Conservation (phyloP, 1,140 invertebrate genomes). For the Solen grandis region DNA sequence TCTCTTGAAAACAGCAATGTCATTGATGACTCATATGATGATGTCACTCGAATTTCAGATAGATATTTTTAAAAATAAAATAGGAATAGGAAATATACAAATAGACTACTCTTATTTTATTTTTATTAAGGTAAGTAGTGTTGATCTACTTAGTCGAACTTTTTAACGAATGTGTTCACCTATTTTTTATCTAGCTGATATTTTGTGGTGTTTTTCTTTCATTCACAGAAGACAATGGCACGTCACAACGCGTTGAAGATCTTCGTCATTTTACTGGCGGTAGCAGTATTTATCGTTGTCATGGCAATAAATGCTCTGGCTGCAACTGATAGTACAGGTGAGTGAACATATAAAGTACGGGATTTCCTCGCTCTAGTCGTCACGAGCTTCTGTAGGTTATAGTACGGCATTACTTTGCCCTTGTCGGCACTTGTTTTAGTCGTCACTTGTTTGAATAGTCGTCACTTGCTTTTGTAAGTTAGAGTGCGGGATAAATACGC, state of each 20-base stretch:
- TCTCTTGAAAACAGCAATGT: too few species aligned
- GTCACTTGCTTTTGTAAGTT: background rate
- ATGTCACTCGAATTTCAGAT: too few species aligned
- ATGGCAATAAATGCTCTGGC: slow-evolving; percentile 54
- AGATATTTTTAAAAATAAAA: too few species aligned
- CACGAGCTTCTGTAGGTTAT: background rate
- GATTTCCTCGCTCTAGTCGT: background rate
- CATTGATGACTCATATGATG: too few species aligned
- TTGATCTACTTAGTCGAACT: too few species aligned
- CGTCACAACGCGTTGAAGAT: slow-evolving; percentile 22
- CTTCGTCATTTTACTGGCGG: slow-evolving; percentile 22
- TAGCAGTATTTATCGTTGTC: slow-evolving; percentile 53
- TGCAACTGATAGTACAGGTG: slow-evolving; percentile 23
- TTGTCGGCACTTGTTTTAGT: background rate
- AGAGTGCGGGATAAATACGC: background rate
- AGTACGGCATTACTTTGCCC: background rate
- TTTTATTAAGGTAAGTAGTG: too few species aligned
- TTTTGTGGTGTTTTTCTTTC: background rate
- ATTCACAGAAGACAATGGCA: slow-evolving; percentile 42
- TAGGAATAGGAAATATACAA: too few species aligned
- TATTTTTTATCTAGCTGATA: too few species aligned
- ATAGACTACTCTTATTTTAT: too few species aligned
- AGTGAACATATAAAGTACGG: slow-evolving; percentile 31
- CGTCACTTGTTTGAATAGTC: background rate
- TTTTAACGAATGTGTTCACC: too few species aligned